phyloP scores from a whole-genome alignment of 1,140 invertebrate genomes.

The Plutomurus gul region DNA sequence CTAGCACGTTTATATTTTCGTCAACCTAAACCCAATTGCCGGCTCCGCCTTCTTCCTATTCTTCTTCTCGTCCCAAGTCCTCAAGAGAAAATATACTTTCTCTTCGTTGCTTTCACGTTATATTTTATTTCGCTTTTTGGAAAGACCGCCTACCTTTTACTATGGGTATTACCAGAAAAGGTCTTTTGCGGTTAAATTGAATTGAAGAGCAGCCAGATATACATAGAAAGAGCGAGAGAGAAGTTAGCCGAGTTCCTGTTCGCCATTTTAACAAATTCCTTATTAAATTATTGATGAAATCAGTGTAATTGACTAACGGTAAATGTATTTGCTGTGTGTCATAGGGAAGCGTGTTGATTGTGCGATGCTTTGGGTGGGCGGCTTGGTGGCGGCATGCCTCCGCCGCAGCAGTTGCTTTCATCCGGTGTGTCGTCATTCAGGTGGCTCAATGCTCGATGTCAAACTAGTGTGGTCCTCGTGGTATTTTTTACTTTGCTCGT shows the following conservation, averaged over 20 bases:
- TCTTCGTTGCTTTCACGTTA: neutral
- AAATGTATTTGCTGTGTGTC: conserved; percentile 25
- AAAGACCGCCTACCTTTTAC: too few relatives aligned
- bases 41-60: neutral
- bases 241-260: too few relatives aligned
- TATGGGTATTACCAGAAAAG: too few relatives aligned
- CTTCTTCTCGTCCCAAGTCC: neutral
- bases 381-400: conserved; percentile 54
- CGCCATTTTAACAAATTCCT: too few relatives aligned
- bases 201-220: too few relatives aligned
- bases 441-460: conserved; percentile 32
- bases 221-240: too few relatives aligned
- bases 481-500: conserved; percentile 12
- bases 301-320: neutral
- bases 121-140: too few relatives aligned
- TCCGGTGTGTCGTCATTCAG: conserved; percentile 35
- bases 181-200: too few relatives aligned
- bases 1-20: neutral
- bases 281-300: neutral
- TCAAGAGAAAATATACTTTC: neutral
- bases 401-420: conserved; percentile 49
- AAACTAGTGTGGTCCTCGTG: conserved; percentile 21
- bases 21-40: too few relatives aligned
- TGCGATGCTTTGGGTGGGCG: conserved; percentile 54
- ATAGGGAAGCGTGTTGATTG: conserved; percentile 52